Base-by-base conservation (phyloP, 2,888 invertebrate genomes). In the Dichetophora obliterata region DNA sequence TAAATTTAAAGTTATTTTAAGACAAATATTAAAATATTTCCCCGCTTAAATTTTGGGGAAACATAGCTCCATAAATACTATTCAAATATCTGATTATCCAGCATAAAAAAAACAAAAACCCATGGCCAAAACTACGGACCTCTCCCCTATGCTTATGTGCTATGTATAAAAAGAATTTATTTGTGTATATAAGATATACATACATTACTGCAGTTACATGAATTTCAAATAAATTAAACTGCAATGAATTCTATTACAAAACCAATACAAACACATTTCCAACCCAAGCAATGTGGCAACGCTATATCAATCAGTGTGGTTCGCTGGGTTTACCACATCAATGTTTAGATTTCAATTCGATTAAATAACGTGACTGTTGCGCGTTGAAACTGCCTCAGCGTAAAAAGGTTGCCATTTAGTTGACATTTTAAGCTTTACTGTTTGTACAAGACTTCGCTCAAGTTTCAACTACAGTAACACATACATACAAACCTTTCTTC, bases 281-380 rank as follows among this genome's bases (percentile, higher is more conserved):
- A 6, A 16, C 8, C 43, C 37, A 11, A 16, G 3, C 19, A 27
- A 24, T 34, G 54, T 69, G 69, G 69, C 54, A 69, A 52, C 54
- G 52, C 69, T 19, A 43, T n/a, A 43, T 66, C 19, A 48, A 37
- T 16, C 22, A 61, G 0, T 43, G 66, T 16, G 24, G 63, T 31
- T 31, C 27, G 63, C 31, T 63, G 63, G 63, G 63, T 14, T 63
- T 24, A 68, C 48, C 69, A 52, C 16, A 27, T 22, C 52, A 52
- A 31, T 34, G 43, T 72, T 72, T 72, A 72, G 72, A 71, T 48
- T 61, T 43, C 72, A 27, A 61, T 61, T 59, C 48, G 61, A 72
- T 61, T 31, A 43, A 48, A 8, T 61, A 61, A 72, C 61, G 72
- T 72, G 61, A 61, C 72, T 72, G 72, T 61, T 61, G 54, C 43